Conservation (phyloP, 1,140 invertebrate genomes). For the Drosophila seguyi region DNA sequence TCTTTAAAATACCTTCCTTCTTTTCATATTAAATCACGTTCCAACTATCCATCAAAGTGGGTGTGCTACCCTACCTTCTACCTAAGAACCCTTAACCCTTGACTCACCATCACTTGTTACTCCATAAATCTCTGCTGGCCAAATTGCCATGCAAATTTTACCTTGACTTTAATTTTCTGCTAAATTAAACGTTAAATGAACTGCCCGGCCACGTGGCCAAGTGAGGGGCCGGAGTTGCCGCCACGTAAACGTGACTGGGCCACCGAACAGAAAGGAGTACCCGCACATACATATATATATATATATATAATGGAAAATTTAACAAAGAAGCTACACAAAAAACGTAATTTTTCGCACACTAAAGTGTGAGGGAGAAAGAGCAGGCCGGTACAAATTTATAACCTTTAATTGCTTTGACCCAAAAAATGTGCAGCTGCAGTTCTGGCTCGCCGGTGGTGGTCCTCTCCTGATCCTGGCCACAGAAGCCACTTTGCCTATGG, state of each 20-base stretch:
- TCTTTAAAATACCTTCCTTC: background rate
- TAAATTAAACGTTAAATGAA: conserved; percentile 82
- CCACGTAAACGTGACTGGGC: conserved; percentile 56
- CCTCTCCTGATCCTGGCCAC: conserved; percentile 46
- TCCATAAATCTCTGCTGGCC: conserved; percentile 65
- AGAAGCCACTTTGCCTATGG: conserved; percentile 75
- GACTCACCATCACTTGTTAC: conserved; percentile 25
- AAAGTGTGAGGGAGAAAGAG: background rate
- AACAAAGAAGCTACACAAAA: conserved; percentile 45
- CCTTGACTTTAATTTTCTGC: conserved; percentile 81
- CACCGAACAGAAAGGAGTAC: background rate
- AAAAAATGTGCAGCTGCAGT: conserved; percentile 68
- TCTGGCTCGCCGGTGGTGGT: conserved; percentile 15
- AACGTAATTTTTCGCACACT: conserved; percentile 74
- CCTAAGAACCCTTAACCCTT: conserved; percentile 12
- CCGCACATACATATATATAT: background rate
- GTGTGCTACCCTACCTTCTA: background rate
- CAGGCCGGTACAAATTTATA: conserved; percentile 65
- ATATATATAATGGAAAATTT: conserved; percentile 40
- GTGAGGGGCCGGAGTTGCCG: conserved; percentile 2
- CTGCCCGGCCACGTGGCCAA: conserved; percentile 30
- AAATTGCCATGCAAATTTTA: conserved; percentile 80
- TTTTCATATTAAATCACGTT: conserved; percentile 8
- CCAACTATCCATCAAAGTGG: conserved; percentile 17
- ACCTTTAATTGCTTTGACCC: conserved; percentile 84